Percentiles rank a stretch among this genome's conserved stretches.
Conservation (phyloP, 2,113 vertebrate genomes). For the Plecotus auritus region DNA sequence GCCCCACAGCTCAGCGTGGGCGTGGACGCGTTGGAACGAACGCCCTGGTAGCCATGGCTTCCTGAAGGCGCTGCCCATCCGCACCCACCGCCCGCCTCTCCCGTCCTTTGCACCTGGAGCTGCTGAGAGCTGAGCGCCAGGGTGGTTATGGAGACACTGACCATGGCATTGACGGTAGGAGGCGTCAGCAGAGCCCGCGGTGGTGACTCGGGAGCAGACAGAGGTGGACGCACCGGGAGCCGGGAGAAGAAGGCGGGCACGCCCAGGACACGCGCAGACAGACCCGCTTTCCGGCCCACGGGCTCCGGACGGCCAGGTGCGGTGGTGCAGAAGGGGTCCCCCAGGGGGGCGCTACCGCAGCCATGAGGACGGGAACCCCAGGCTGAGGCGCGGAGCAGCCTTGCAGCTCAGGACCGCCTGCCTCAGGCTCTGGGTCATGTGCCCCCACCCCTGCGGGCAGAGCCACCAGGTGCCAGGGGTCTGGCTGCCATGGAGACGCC, state of each 20-base stretch:
- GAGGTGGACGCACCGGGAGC: not conserved
- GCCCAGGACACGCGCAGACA: not conserved
- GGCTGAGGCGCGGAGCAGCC: no score
- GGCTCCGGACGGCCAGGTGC: not conserved
- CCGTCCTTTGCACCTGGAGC: conserved; percentile 38
- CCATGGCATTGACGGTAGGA: conserved; percentile 65
- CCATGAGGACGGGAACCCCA: not conserved
- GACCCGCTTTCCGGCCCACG: not conserved
- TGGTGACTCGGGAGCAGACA: conserved; percentile 37
- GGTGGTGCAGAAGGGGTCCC: not conserved
- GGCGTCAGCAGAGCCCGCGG: conserved; percentile 23
- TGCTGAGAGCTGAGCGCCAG: not conserved
- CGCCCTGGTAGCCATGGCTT: conserved; percentile 41
- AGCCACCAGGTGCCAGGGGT: not conserved
- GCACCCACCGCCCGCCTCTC: not conserved
- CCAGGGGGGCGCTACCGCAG: no score
- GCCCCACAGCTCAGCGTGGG: not conserved
- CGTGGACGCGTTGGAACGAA: not conserved
- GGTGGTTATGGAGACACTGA: conserved; percentile 46
- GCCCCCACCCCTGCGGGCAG: accelerated
- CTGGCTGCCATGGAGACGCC: not conserved
- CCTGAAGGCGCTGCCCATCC: conserved; percentile 33
- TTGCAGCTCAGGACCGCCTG: not conserved
- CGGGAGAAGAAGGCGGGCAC: not conserved
- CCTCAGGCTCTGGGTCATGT: not conserved